Percentiles rank a stretch among this genome's conserved stretches.
These are phyloP conservation scores for Nephila pilipes DNA, from an alignment of 1,140 invertebrate species.

Conservation along the genomic window DNA sequence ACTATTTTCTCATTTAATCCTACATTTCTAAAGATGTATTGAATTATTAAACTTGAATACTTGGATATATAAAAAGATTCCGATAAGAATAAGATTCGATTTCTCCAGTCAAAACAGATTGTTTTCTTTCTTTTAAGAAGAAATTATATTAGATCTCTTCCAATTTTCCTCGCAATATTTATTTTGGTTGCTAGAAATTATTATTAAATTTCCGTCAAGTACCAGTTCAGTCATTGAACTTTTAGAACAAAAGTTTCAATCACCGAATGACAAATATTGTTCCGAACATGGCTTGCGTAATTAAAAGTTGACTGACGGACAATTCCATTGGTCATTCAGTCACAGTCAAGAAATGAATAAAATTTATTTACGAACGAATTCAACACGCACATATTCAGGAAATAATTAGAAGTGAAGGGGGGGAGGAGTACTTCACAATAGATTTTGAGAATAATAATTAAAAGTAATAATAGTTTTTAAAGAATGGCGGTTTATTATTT, in stretches of 20 bases:
- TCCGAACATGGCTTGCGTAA: not conserved
- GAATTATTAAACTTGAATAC: no score
- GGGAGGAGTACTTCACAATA: not conserved
- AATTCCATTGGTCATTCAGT: not conserved
- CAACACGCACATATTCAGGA: not conserved
- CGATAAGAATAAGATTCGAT: no score
- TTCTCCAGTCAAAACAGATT: no score
- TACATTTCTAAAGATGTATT: no score
- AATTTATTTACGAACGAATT: no score
- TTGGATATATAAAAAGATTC: no score
- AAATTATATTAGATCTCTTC: no score
- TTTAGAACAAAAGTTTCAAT: not conserved
- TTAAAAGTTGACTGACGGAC: not conserved
- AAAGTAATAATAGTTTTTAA: slow-evolving; percentile 7
- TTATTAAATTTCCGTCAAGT: no score
- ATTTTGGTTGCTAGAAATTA: no score
- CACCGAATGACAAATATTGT: not conserved
- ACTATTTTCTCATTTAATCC: no score
- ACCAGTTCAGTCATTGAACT: not conserved
- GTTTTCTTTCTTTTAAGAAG: no score
- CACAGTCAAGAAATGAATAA: not conserved
- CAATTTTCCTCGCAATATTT: no score
- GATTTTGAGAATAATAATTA: not conserved
- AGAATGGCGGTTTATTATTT: not conserved
- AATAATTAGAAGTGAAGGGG: not conserved